Conservation (phyloP, 2,113 vertebrate genomes). For the Triplophysa dalaica region DNA sequence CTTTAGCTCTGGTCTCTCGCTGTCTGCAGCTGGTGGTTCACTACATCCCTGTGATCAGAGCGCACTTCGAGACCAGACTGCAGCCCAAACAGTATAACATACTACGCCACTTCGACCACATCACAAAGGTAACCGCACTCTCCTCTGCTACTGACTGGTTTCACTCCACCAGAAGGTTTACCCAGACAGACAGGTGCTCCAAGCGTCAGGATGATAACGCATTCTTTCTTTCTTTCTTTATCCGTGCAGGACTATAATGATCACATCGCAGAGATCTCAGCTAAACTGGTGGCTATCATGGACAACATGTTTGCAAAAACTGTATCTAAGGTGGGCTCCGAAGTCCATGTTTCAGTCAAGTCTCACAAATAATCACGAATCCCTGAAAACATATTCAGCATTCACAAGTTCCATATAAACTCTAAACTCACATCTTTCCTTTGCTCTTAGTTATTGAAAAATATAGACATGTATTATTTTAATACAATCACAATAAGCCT, state of each 20-base stretch:
- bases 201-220: too few species aligned
- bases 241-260: conserved; percentile 91
- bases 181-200: too few species aligned
- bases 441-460: too few species aligned
- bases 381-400: not conserved
- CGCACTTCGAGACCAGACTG: conserved; percentile 92
- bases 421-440: too few species aligned
- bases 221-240: not conserved
- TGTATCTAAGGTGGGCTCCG: conserved; percentile 84
- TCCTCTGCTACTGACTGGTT: not conserved
- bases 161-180: too few species aligned
- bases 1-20: conserved; percentile 88
- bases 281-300: conserved; percentile 98
- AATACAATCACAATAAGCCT: too few species aligned
- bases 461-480: too few species aligned
- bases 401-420: not conserved
- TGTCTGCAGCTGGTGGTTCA: conserved; percentile 96
- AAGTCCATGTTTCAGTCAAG: not conserved
- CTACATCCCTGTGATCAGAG: conserved; percentile 93
- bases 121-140: conserved; percentile 72
- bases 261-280: conserved; percentile 93
- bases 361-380: not conserved
- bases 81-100: conserved; percentile 92
- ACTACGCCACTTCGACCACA: conserved; percentile 96
- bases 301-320: conserved; percentile 95